Evolutionary conservation across 35 echinoderm and acorn worm species (phyloP).

Genomic region (Acanthaster planci): DNA sequence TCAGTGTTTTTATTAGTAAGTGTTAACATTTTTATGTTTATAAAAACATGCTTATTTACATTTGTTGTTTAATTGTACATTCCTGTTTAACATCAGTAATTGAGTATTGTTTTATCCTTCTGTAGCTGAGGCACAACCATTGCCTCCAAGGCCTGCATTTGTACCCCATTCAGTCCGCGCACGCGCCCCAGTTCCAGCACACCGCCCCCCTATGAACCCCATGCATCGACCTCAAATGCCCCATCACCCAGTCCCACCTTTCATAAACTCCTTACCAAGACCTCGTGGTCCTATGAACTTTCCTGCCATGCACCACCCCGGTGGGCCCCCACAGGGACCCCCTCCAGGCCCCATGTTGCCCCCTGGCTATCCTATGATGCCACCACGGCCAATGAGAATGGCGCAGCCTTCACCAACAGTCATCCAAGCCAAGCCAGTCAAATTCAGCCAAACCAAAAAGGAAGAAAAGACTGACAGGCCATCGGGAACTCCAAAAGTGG

Average conservation of each 20-base stretch:
- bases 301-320: neutral
- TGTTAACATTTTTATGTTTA: too few relatives aligned
- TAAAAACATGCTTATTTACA: too few relatives aligned
- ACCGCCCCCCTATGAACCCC: conserved; percentile 17
- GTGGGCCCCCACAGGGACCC: neutral
- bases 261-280: neutral
- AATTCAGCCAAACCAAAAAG: conserved; percentile 38
- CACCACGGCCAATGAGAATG: neutral
- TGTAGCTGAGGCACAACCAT: neutral
- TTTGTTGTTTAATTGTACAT: too few relatives aligned
- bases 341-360: conserved; percentile 23
- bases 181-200: neutral
- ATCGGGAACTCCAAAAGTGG: neutral
- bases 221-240: neutral
- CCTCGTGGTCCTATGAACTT: neutral
- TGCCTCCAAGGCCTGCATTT: conserved; percentile 22
- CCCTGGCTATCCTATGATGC: neutral
- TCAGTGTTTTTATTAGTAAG: too few relatives aligned
- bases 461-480: conserved; percentile 8
- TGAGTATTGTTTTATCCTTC: neutral
- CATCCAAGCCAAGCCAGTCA: conserved; percentile 46
- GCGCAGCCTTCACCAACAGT: neutral
- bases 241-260: neutral
- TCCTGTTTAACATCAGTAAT: too few relatives aligned
- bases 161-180: conserved; percentile 46